These are phyloP conservation scores for Drosophila athabasca DNA, from an alignment of 1,140 invertebrate genomes.

Conservation along the genomic window DNA sequence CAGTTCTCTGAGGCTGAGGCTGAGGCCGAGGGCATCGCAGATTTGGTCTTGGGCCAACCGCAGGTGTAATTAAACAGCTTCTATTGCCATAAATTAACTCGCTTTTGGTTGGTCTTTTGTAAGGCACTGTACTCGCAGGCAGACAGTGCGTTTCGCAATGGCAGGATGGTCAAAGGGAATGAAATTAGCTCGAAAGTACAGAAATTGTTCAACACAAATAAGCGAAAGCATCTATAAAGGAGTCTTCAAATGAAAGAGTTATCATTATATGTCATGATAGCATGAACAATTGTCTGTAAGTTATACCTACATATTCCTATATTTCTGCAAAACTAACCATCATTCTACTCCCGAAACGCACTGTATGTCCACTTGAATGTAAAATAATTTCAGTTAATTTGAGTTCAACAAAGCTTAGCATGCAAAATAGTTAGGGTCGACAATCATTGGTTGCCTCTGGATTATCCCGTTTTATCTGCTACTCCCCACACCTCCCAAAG, in stretches of 20 bases:
- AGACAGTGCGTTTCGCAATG: background rate
- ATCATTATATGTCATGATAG: too few species aligned
- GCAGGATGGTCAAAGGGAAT: too few species aligned
- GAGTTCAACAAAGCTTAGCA: slow-evolving; percentile 32
- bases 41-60: slow-evolving; percentile 41
- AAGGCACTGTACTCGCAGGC: background rate
- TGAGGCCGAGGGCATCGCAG: slow-evolving; percentile 12
- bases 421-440: slow-evolving; percentile 11
- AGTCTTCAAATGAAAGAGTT: too few species aligned
- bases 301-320: too few species aligned
- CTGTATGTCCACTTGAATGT: too few species aligned
- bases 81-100: slow-evolving; percentile 62
- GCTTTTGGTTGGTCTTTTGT: slow-evolving; percentile 25
- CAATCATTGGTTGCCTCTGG: background rate
- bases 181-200: too few species aligned
- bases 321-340: too few species aligned
- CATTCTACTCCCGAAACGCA: too few species aligned
- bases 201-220: too few species aligned
- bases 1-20: background rate
- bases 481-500: background rate
- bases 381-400: slow-evolving; percentile 20
- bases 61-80: slow-evolving; percentile 72
- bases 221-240: too few species aligned
- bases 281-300: too few species aligned
- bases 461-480: slow-evolving; percentile 1